Evolutionary conservation across 2,113 vertebrate genomes (phyloP), one percentile per base, ranked within the genome.

Genomic region (Sylvietta virens): DNA sequence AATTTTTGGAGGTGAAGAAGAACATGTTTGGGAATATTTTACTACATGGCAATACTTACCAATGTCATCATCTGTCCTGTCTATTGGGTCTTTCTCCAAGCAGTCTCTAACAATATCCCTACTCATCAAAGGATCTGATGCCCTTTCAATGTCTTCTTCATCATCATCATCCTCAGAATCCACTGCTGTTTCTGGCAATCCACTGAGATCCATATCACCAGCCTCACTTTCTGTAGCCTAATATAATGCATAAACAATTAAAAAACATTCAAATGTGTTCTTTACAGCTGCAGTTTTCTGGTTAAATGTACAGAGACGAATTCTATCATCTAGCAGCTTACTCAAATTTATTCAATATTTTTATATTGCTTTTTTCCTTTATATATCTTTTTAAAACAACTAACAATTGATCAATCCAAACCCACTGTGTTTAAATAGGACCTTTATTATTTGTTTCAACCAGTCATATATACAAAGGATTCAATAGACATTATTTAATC

Each of bases 151-250:
- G 91, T 99, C 99, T 97, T 99, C 99, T 94, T 99, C 99, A 39
- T 99, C 99, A 2, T 99, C 99, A 5, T 99, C 99, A 65, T 99
- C 99, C 93, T 99, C 99, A 2, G 99, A 99, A 98, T 99, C 99
- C 39, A 99, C 99, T 40, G 99, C 99, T n/a, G 99, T 99, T 97
- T 99, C 99, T 13, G 99, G 99, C 94, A 99, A 98, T 88, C 99
- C 99, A 94, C 99, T 99, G 92, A 99, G 98, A 98, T 99, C 99
- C 99, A 99, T 99, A 98, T 99, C 99, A 79, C 99, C 99, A 57
- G 99, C 98, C 96, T 99, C 99, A 97, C 99, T 99, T 98, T 99
- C 99, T 72, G 99, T 99, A 97, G 99, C 99, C 99, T 99, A 87
- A 95, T 79, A n/a, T 87, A 4, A 89, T 4, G 23, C 7, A 92